Percentiles rank a stretch among this genome's conserved stretches.
Conservation (phyloP, 2,113 vertebrate genomes). For the Uropsilus gracilis region DNA sequence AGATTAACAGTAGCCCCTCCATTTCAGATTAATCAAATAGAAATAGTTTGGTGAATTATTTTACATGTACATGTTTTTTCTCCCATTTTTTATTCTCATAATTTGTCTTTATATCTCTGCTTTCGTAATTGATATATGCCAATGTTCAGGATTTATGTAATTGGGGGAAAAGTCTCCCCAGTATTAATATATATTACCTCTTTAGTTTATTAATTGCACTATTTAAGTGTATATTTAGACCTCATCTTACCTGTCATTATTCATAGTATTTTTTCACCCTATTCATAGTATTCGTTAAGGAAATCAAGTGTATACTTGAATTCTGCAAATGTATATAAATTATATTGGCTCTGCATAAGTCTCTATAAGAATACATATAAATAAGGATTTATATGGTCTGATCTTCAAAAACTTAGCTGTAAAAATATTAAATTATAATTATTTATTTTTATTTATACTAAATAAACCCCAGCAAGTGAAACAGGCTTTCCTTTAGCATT, state of each 20-base stretch:
- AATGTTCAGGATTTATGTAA: background rate
- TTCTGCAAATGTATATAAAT: background rate
- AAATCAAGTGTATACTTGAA: background rate
- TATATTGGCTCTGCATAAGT: background rate
- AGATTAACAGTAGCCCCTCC: background rate
- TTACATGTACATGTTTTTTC: background rate
- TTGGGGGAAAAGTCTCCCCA: background rate
- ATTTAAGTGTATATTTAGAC: background rate
- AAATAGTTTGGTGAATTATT: background rate
- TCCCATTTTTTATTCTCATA: background rate
- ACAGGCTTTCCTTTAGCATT: background rate
- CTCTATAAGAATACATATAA: no score
- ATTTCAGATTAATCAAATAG: background rate
- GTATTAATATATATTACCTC: background rate
- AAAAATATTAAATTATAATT: background rate
- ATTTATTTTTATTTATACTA: background rate
- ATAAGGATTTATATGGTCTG: background rate
- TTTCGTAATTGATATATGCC: background rate
- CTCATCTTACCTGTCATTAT: background rate
- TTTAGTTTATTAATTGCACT: background rate
- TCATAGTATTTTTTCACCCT: background rate
- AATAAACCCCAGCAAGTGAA: background rate
- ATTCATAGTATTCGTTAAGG: background rate
- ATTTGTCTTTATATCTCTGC: background rate
- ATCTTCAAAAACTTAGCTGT: background rate